Base-by-base conservation (phyloP, 2,888 invertebrate genomes). In the Xestia ashworthii region DNA sequence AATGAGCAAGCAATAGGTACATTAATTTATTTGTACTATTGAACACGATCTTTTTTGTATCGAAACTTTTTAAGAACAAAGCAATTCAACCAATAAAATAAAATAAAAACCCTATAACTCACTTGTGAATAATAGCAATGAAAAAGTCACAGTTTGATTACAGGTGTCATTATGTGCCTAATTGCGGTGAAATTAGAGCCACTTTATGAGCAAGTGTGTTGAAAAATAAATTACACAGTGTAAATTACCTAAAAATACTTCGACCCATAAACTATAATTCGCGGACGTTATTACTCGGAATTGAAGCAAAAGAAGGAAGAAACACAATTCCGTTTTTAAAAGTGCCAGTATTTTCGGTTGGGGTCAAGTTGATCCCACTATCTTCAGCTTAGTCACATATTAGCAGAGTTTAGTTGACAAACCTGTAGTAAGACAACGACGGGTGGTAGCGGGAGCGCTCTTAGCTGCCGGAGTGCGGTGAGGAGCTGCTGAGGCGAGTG, bases 391-490 rank as follows among this genome's bases (percentile, higher is more conserved):
- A 41, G 41, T 41, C 9, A 41, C 58, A 60, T 8, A 16, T 62
- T 32, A 62, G 38, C 19, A 38, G 38, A 62, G 32, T 62, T 38
- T 19, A 1, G 19, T 62, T n/a, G 19, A 67, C 77, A 25, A 74
- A 96, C 97, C 96, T 97, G 96, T 71, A 97, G 89, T 69, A 97
- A 82, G 0, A 97, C 96, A 46, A 96, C 94, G 84, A 96, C 95
- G 48, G 96, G 96, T 78, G 95, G 95, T 76, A 94, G 86, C 3
- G 95, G 93, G 78, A 96, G 85, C 41, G 95, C 94, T 14, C 94
- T 92, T 81, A 97, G 92, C 80, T 96, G 95, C 0, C 93, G 84
- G 80, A 97, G 90, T 55, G 95, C 95, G 0, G 91, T 90, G 48
- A 96, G 93, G 77, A 97, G 93, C 87, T 95, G 95, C 80, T 90